These are phyloP conservation scores for Actias luna DNA, from an alignment of 2,888 invertebrate genomes.

Conservation along the genomic window DNA sequence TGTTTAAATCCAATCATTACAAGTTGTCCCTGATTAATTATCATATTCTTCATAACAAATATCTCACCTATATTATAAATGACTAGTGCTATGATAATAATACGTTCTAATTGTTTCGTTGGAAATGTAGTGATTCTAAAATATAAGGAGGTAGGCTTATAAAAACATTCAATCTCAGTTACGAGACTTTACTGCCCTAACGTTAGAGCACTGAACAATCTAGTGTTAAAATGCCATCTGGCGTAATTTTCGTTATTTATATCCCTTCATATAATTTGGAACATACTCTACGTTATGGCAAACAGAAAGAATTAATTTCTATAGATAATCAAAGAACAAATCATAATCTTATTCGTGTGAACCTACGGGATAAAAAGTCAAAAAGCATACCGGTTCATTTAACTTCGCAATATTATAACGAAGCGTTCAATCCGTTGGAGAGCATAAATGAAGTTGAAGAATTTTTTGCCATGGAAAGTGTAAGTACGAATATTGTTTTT, in stretches of 20 bases:
- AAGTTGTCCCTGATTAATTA: conserved; percentile 25
- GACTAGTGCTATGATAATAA: conserved; percentile 10
- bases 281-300: conserved; percentile 80
- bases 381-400: conserved; percentile 67
- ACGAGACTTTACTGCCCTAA: neutral
- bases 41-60: conserved; percentile 25
- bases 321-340: conserved; percentile 46
- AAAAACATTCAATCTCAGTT: neutral
- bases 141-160: conserved; percentile 29
- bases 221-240: conserved; percentile 73
- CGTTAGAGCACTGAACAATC: neutral
- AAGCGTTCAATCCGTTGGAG: conserved; percentile 57
- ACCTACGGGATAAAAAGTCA: conserved; percentile 62
- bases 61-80: conserved; percentile 10
- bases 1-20: too few relatives aligned
- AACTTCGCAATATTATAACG: conserved; percentile 65
- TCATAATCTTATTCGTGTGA: conserved; percentile 59
- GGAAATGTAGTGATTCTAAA: conserved; percentile 44
- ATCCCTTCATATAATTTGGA: conserved; percentile 87
- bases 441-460: conserved; percentile 72
- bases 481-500: conserved; percentile 46
- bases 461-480: conserved; percentile 86
- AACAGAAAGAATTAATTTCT: conserved; percentile 55
- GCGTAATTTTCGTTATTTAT: conserved; percentile 86
- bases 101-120: conserved; percentile 33